Evolutionary conservation across 2,113 vertebrate species (phyloP).

Genomic region (Hippolais icterina): DNA sequence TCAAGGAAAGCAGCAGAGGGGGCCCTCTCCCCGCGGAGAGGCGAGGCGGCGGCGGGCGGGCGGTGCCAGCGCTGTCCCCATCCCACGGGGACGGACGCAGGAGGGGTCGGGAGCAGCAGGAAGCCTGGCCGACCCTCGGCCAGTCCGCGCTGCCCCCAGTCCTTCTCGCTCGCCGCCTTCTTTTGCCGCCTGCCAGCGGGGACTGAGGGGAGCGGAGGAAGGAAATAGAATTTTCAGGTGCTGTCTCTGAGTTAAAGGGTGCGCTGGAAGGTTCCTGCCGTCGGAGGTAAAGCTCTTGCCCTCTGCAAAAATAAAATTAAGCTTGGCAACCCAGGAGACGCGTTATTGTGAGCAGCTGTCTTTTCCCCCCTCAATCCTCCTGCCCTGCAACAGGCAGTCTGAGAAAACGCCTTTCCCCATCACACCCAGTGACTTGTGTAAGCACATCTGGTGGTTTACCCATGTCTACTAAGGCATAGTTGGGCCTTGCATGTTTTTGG

Average conservation of each 20-base stretch:
- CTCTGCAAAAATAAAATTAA: not conserved
- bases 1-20: constrained; percentile 13
- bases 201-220: accelerated
- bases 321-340: not conserved
- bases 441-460: accelerated
- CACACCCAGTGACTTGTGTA: accelerated
- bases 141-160: not conserved
- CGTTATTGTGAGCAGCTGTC: accelerated
- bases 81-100: accelerated
- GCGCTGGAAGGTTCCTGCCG: accelerated
- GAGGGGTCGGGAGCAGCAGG: not conserved
- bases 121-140: not conserved
- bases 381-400: accelerated
- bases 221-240: accelerated
- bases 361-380: accelerated
- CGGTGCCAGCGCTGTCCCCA: accelerated
- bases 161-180: accelerated
- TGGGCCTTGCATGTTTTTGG: not conserved
- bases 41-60: not conserved
- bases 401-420: not conserved
- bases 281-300: accelerated
- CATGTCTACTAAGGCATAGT: accelerated
- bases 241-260: no score
- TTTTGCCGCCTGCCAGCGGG: accelerated
- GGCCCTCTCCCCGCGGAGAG: not conserved